Conservation (phyloP, 37 sponge, comb jelly and placozoan species). For the Corticium candelabrum region DNA sequence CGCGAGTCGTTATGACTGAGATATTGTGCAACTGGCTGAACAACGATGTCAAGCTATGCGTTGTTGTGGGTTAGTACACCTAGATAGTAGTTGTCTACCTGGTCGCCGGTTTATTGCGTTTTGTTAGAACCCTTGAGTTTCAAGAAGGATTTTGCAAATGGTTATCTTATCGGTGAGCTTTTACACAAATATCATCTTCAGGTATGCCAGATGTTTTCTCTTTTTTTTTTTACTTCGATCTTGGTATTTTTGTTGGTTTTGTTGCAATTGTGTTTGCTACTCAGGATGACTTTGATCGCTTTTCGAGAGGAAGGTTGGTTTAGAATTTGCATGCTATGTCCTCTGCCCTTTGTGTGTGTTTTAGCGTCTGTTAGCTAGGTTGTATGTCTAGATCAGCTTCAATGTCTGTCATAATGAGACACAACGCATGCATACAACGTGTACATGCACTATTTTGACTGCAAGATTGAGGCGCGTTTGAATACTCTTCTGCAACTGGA, state of each 20-base stretch:
- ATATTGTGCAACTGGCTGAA: slow-evolving; percentile 92
- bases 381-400: too few relatives aligned
- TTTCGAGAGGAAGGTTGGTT: slow-evolving; percentile 55
- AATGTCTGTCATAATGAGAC: too few relatives aligned
- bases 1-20: too few relatives aligned
- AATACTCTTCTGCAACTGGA: too few relatives aligned
- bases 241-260: too few relatives aligned
- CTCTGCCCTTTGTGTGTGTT: background rate
- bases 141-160: slow-evolving; percentile 56
- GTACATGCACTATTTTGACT: too few relatives aligned
- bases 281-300: slow-evolving; percentile 43
- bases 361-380: too few relatives aligned
- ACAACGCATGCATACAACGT: too few relatives aligned
- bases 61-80: background rate
- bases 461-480: too few relatives aligned
- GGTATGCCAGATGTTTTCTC: too few relatives aligned
- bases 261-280: too few relatives aligned
- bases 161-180: slow-evolving; percentile 75
- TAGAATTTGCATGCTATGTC: background rate
- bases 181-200: slow-evolving; percentile 74
- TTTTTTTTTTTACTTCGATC: too few relatives aligned
- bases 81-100: background rate
- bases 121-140: slow-evolving; percentile 31
- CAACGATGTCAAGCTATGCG: slow-evolving; percentile 41
- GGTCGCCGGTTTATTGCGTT: background rate